These are phyloP conservation scores for Dinomys branickii DNA, from an alignment of 2,113 vertebrate species.

Conservation along the genomic window DNA sequence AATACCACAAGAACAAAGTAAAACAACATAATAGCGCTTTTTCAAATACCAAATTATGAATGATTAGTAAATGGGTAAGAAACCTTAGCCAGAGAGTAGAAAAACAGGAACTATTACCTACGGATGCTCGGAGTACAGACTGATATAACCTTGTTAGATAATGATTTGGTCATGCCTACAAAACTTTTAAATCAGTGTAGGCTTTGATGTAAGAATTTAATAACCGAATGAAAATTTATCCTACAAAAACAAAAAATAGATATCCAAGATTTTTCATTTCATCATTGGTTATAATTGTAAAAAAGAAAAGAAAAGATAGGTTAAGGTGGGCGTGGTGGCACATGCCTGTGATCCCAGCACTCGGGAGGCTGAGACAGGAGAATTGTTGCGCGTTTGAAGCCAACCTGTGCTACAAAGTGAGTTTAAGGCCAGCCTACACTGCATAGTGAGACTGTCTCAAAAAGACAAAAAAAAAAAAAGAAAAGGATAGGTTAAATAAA, in stretches of 20 bases:
- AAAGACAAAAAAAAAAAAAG: no score
- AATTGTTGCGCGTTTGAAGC: no score
- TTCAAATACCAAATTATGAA: neutral
- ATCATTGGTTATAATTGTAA: neutral
- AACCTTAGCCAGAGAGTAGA: neutral
- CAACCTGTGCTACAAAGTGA: no score
- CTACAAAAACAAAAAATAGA: neutral
- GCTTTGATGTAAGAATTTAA: neutral
- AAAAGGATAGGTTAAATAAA: neutral
- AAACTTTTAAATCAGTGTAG: constrained; percentile 13
- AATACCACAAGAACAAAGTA: neutral
- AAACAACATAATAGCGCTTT: neutral
- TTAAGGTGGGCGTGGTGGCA: no score
- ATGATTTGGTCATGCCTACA: neutral
- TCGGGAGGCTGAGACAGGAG: no score
- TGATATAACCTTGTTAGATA: neutral
- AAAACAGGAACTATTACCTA: neutral
- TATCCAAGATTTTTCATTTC: neutral
- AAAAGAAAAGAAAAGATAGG: neutral
- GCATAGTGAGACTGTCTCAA: no score
- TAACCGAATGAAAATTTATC: neutral
- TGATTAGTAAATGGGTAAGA: neutral
- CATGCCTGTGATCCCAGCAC: no score
- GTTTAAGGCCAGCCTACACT: no score
- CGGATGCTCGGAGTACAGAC: neutral